Conservation (phyloP, 1,140 invertebrate genomes). For the Spodoptera frugiperda region DNA sequence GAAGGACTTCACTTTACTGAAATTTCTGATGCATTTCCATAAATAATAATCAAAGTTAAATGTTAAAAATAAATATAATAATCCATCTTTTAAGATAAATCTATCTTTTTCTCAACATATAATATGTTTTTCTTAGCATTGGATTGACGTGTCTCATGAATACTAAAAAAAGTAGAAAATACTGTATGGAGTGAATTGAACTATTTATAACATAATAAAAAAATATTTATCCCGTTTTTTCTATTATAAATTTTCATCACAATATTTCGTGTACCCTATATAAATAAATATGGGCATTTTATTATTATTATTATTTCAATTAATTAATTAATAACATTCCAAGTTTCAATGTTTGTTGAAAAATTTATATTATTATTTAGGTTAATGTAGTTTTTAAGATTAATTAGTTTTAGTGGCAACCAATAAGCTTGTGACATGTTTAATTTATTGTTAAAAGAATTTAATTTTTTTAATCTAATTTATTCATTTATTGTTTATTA, state of each 20-base stretch:
- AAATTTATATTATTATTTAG: slow-evolving; percentile 69
- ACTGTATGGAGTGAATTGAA: slow-evolving; percentile 55
- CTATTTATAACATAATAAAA: slow-evolving; percentile 62
- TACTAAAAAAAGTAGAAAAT: slow-evolving; percentile 67
- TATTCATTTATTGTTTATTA: slow-evolving; percentile 15
- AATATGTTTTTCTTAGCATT: slow-evolving; percentile 33
- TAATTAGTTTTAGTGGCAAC: slow-evolving; percentile 56
- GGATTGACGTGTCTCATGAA: slow-evolving; percentile 70
- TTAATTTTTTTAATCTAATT: slow-evolving; percentile 19
- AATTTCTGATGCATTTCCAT: background rate
- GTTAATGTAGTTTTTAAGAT: slow-evolving; percentile 69
- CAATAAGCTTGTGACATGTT: slow-evolving; percentile 49
- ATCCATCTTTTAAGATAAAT: background rate
- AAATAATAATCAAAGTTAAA: background rate
- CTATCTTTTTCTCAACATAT: slow-evolving; percentile 17
- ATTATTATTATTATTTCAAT: slow-evolving; percentile 43
- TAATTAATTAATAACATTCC: slow-evolving; percentile 58
- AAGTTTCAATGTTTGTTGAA: slow-evolving; percentile 66
- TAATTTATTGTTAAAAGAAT: slow-evolving; percentile 10
- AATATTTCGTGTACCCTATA: slow-evolving; percentile 62
- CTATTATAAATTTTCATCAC: slow-evolving; percentile 67
- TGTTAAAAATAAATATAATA: background rate
- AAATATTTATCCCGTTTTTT: slow-evolving; percentile 69
- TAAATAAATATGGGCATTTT: slow-evolving; percentile 38
- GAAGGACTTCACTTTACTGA: background rate